Percentiles rank a stretch among this genome's conserved stretches.
phyloP scores from a whole-genome alignment of 2,797 vertebrate species.

The Enteromius fasciolatus region DNA sequence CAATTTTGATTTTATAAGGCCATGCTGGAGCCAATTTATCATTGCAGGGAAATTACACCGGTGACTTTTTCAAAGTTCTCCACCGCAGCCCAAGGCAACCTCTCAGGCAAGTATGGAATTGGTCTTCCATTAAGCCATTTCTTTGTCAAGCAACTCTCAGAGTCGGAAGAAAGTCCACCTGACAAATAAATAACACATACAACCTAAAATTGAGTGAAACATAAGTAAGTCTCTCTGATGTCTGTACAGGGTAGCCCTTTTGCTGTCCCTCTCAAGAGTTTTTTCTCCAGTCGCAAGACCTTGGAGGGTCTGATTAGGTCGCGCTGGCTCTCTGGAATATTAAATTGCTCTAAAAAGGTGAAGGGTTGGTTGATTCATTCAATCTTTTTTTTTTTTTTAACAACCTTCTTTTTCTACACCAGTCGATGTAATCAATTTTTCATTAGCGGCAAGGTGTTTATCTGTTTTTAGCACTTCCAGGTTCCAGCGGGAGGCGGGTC shows the following conservation, averaged over 20 bases:
- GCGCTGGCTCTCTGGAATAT: slow-evolving; percentile 81
- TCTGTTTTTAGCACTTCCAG: slow-evolving; percentile 93
- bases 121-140: slow-evolving; percentile 15
- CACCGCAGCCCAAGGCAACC: slow-evolving; percentile 27
- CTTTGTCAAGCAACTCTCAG: slow-evolving; percentile 12
- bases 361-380: slow-evolving; percentile 57
- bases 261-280: slow-evolving; percentile 72
- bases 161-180: neutral
- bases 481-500: slow-evolving; percentile 87
- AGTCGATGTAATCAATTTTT: slow-evolving; percentile 98
- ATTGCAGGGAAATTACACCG: slow-evolving; percentile 36
- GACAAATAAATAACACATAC: slow-evolving; percentile 25
- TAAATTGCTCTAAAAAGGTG: slow-evolving; percentile 74
- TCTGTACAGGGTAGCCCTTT: slow-evolving; percentile 61
- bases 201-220: neutral
- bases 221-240: slow-evolving; percentile 1
- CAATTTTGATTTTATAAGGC: slow-evolving; percentile 49
- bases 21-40: slow-evolving; percentile 46
- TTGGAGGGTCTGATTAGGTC: slow-evolving; percentile 87
- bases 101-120: slow-evolving; percentile 6
- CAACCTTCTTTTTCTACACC: slow-evolving; percentile 78
- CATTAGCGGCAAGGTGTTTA: slow-evolving; percentile 99
- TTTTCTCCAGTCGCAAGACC: slow-evolving; percentile 81
- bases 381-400: slow-evolving; percentile 40
- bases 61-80: slow-evolving; percentile 34